Evolutionary conservation across 2,888 invertebrate species (phyloP), one percentile per base, ranked within the genome.

Genomic region (Tetranychus piercei): DNA sequence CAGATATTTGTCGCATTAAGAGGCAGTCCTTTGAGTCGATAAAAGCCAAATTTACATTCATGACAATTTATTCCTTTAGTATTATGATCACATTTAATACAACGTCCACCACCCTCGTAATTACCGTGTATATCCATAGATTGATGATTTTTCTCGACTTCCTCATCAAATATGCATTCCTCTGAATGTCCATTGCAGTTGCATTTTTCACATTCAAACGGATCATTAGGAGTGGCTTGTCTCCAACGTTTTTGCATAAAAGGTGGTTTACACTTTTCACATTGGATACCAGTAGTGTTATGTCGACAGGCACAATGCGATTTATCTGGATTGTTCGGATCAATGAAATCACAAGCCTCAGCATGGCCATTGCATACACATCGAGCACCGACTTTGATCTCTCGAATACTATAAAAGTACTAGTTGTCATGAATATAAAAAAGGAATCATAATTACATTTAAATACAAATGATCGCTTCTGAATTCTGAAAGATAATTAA

Each of bases 321-420:
- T 78, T 92, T 89, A 79, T 88, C 89, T 0, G 89, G 88, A 55
- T 7, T 9, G 80, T 90, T 88, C 0, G 89, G 89, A 81, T 84
- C 83, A 73, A 90, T 89, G 9, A 83, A 82, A 88, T 84, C 84
- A 80, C 85, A 86, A 1, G 89, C 90, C 78, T 92, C 90, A 0
- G 97, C 97, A 82, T 99, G 97, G 0, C 99, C 99, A 80, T 99
- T 96, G 82, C 99, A 99, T 86, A 97, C 92, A 82, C 99, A 99
- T 9, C 96, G 88, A 18, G 99, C 99, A 8, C 97, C 97, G 80
- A 99, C 93, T 81, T 93, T 92, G 80, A 99, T 95, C 83, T 99
- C 97, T 85, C 96, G 95, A 80, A 99, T 95, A 78, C 96, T 95
- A 85, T 99, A 99, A 86, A 93, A 99, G 81, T 99, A 99, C 80